These are phyloP conservation scores for Tuberolachnus salignus DNA, from an alignment of 2,888 invertebrate species.

Conservation along the genomic window DNA sequence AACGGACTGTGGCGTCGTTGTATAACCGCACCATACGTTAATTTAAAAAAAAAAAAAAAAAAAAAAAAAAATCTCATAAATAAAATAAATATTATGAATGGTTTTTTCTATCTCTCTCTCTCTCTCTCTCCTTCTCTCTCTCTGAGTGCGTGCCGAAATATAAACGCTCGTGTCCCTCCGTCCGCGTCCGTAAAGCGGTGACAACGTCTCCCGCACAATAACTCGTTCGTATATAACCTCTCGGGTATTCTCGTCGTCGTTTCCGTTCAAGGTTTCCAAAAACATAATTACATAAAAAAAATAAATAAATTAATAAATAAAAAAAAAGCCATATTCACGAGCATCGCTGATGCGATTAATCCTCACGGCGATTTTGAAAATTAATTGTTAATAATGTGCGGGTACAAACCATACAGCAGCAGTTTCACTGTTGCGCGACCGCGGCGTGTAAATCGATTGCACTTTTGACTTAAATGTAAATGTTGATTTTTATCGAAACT, in stretches of 20 bases:
- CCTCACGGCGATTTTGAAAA: too few species aligned
- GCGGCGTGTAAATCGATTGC: too few species aligned
- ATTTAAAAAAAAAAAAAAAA: too few species aligned
- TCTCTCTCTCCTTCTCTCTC: background rate
- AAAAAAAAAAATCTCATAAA: background rate
- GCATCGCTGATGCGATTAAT: background rate
- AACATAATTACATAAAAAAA: background rate
- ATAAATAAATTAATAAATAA: too few species aligned
- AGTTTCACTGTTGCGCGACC: too few species aligned
- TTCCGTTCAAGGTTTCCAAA: conserved; percentile 27
- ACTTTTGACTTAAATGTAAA: too few species aligned
- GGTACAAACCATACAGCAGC: too few species aligned
- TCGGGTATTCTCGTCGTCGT: background rate
- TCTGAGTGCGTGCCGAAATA: background rate
- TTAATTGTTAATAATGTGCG: too few species aligned
- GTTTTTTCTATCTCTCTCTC: background rate
- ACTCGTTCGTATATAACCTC: background rate
- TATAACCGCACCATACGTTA: background rate
- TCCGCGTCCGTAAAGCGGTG: too few species aligned
- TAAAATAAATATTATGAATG: background rate
- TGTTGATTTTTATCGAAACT: too few species aligned
- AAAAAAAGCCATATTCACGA: conserved; percentile 37
- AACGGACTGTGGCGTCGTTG: background rate
- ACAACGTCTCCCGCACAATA: too few species aligned
- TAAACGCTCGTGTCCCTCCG: background rate